Evolutionary conservation across 2,113 vertebrate species (phyloP).

Genomic region (Neodon shergylaensis): DNA sequence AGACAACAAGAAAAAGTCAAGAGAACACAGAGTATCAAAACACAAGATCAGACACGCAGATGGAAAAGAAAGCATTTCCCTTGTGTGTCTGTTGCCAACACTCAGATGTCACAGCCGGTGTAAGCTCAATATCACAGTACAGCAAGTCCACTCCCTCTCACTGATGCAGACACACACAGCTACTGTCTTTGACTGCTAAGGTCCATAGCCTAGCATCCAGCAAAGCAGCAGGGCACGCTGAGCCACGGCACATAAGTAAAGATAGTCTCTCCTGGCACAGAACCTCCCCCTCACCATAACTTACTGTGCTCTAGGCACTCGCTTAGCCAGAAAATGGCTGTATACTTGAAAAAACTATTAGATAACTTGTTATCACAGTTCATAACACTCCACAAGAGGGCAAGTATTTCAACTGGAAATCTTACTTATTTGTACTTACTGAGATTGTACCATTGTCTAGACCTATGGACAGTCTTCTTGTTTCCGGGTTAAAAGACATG

Average conservation of each 20-base stretch:
- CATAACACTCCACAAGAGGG: slow-evolving; percentile 77
- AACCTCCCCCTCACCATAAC: background rate
- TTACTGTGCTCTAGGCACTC: slow-evolving; percentile 55
- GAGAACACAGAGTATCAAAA: slow-evolving; percentile 29
- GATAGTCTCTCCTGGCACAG: background rate
- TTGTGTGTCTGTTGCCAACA: slow-evolving; percentile 35
- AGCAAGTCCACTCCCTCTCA: slow-evolving; percentile 48
- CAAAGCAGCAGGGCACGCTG: background rate
- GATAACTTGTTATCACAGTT: slow-evolving; percentile 77
- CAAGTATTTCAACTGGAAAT: slow-evolving; percentile 85
- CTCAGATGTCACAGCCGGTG: slow-evolving; percentile 46
- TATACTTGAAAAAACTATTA: slow-evolving; percentile 68
- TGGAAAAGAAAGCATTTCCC: slow-evolving; percentile 24
- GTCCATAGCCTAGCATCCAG: background rate
- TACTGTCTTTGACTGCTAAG: slow-evolving; percentile 22
- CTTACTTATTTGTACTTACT: slow-evolving; percentile 90
- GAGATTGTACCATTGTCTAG: slow-evolving; percentile 97
- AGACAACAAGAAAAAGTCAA: background rate
- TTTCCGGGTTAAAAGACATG: slow-evolving; percentile 99
- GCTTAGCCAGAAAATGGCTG: slow-evolving; percentile 57
- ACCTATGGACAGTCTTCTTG: slow-evolving; percentile 96
- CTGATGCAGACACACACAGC: slow-evolving; percentile 24
- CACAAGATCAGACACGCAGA: slow-evolving; percentile 54
- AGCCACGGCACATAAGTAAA: slow-evolving; percentile 27
- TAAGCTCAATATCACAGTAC: slow-evolving; percentile 52